Evolutionary conservation across 1,140 invertebrate genomes (phyloP).

Genomic region (Periplaneta americana): DNA sequence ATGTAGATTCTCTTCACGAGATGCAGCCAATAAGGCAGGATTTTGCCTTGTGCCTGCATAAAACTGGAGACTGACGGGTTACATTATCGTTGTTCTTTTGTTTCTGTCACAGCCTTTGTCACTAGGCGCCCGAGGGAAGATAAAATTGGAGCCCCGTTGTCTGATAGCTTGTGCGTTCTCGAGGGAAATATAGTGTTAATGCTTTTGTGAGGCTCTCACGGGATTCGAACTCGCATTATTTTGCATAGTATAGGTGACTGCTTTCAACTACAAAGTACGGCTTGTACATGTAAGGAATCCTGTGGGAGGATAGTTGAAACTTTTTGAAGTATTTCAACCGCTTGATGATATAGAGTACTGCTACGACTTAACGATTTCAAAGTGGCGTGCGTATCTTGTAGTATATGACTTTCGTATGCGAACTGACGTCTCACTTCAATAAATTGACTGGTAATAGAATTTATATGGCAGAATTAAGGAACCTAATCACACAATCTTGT

Average conservation of each 20-base stretch:
- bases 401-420: no score
- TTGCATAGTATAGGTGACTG: background rate
- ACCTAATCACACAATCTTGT: no score
- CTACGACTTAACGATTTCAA: no score
- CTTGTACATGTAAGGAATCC: background rate
- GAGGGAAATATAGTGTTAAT: background rate
- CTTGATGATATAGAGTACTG: no score
- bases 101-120: background rate
- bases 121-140: background rate
- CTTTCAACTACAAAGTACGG: background rate
- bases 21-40: background rate
- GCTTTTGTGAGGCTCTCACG: background rate
- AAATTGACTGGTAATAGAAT: no score
- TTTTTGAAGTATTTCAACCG: background rate
- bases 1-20: background rate
- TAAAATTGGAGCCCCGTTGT: background rate
- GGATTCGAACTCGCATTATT: background rate
- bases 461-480: no score
- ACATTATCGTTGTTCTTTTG: background rate
- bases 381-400: no score
- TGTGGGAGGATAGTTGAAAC: background rate
- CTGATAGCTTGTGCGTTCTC: background rate
- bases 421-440: no score
- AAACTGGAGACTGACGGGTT: background rate
- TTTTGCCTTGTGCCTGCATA: background rate